phyloP scores from a whole-genome alignment of 64 coral and sea anemone genomes.

The Astreopora myriophthalma region DNA sequence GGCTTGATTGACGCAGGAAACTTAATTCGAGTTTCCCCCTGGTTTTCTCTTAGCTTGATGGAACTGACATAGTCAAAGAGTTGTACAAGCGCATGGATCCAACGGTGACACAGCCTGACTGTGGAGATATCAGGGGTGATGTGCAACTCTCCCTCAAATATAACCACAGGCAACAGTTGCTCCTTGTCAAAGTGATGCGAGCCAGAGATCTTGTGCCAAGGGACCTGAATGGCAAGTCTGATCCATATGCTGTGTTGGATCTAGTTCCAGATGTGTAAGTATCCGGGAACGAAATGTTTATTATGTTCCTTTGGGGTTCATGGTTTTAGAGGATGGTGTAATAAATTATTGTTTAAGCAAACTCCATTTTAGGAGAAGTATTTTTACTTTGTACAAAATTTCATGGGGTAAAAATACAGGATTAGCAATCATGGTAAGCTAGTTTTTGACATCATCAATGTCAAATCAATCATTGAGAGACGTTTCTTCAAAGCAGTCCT shows the following conservation, averaged over 20 bases:
- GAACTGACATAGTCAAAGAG: constrained; percentile 94
- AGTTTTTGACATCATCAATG: too few species aligned
- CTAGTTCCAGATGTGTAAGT: constrained; percentile 91
- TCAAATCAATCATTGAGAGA: too few species aligned
- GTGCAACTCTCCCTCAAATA: constrained; percentile 87
- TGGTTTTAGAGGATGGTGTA: too few species aligned
- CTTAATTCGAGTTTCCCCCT: background rate
- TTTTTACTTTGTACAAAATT: too few species aligned
- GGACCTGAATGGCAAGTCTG: constrained; percentile 95
- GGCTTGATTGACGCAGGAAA: too few species aligned
- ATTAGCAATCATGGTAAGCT: too few species aligned
- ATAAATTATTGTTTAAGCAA: too few species aligned
- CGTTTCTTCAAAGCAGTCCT: too few species aligned
- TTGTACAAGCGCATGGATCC: constrained; percentile 95
- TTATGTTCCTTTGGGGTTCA: too few species aligned
- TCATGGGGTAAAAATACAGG: too few species aligned
- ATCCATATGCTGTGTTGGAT: constrained; percentile 89
- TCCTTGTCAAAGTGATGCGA: constrained; percentile 92
- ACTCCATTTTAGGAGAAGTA: too few species aligned
- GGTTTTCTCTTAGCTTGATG: constrained; percentile 67
- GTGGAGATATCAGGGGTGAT: constrained; percentile 91
- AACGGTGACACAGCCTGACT: constrained; percentile 82
- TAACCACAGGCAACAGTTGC: constrained; percentile 76
- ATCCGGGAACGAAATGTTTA: background rate
- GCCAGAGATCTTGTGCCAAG: constrained; percentile 91